phyloP scores from a whole-genome alignment of 37 sponge, comb jelly and placozoan genomes.

The Ephydatia muelleri region DNA sequence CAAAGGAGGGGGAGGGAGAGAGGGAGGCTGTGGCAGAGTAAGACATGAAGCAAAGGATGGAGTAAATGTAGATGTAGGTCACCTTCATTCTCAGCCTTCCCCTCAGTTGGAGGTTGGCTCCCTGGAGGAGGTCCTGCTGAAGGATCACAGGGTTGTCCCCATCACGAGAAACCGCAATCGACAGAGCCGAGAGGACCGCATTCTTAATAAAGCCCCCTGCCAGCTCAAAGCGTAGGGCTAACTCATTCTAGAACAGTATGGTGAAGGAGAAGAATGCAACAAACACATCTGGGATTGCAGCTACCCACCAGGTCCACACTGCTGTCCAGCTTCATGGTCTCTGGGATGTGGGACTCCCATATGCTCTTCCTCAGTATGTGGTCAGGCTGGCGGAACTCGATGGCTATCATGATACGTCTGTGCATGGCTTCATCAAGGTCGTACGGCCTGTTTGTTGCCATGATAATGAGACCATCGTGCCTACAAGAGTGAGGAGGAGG shows the following conservation, averaged over 20 bases:
- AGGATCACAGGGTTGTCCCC: constrained; percentile 71
- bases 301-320: constrained; percentile 66
- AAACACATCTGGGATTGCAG: not conserved
- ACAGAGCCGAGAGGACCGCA: constrained; percentile 80
- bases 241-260: constrained; percentile 40
- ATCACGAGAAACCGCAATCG: constrained; percentile 85
- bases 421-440: constrained; percentile 92
- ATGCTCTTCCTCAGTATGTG: constrained; percentile 81
- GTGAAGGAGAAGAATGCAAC: not conserved
- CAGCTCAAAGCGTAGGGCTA: constrained; percentile 73
- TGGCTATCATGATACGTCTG: constrained; percentile 77
- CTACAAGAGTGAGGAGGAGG: constrained; percentile 13
- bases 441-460: constrained; percentile 90
- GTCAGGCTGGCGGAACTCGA: constrained; percentile 89
- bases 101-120: constrained; percentile 85
- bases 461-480: constrained; percentile 86
- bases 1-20: not conserved
- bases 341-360: constrained; percentile 83
- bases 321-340: constrained; percentile 67
- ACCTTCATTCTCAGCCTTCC: constrained; percentile 87
- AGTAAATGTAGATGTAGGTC: not conserved
- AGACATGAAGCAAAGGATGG: not conserved
- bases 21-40: not conserved
- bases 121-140: constrained; percentile 74
- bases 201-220: constrained; percentile 90